Base-by-base conservation (phyloP, 1,140 invertebrate species). In the Drosophila parabipectinata region DNA sequence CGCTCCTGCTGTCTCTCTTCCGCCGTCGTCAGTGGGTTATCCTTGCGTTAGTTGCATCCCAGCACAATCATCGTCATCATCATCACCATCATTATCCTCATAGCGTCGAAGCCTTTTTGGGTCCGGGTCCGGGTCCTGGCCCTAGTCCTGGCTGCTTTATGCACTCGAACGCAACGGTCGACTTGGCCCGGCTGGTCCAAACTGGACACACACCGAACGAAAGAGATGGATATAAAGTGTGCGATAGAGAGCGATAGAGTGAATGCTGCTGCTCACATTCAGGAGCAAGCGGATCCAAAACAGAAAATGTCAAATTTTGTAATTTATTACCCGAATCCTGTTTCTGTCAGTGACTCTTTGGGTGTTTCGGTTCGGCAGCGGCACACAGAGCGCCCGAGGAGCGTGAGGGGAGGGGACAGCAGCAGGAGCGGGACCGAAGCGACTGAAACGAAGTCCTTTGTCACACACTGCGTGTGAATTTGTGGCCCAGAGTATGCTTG, bases 241-340 rank as follows among this genome's bases (percentile, higher is more conserved):
- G 57, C 30, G 28, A 60, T 2, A 60, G 57, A 60, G 57, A 53
- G 28, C n/a, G 14, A 30, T 26, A 8, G 48, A 39, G n/a, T 26
- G 58, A n/a, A 39, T 57, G 57, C 55, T 37, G 32, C 47, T 47
- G 37, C 55, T 63, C 71, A 74, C 78, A 72, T 74, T 77, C 82
- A 75, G 64, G 81, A 78, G 62, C 73, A 81, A 90, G 79, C 89
- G 90, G 90, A 91, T 91, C 89, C 88, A 87, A 91, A 91, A 84
- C 90, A 87, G 89, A 91, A 91, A 91, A 91, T 91, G 90, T 91
- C 90, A 91, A 91, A 91, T 79, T 91, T 91, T 90, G 74, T 91
- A 91, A 91, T 91, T 91, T 91, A 91, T 91, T 91, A 90, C 90
- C 85, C 77, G 89, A 91, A 91, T 91, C 90, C 90, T 91, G 90